phyloP scores from a whole-genome alignment of 2,888 invertebrate genomes.

The Dryobota labecula region DNA sequence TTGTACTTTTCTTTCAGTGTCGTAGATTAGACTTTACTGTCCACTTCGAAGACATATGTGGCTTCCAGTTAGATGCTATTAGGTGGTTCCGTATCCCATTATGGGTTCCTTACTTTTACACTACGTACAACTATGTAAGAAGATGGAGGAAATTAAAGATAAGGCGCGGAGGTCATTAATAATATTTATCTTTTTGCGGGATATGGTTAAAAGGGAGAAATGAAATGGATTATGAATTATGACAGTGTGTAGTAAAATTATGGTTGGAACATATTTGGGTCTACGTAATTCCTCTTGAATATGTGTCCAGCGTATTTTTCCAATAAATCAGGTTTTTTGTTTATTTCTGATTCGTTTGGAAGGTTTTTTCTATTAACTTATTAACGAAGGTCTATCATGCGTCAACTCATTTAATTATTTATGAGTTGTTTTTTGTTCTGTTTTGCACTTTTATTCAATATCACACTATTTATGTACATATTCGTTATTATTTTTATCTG shows the following conservation, averaged over 20 bases:
- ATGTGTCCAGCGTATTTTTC: no score
- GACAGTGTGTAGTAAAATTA: not conserved
- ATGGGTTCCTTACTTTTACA: constrained; percentile 2
- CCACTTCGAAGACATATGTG: constrained; percentile 45
- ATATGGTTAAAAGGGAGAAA: constrained; percentile 5
- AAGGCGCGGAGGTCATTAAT: constrained; percentile 18
- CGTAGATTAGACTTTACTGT: constrained; percentile 57
- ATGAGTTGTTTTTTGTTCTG: no score
- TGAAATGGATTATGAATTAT: not conserved
- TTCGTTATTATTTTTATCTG: no score
- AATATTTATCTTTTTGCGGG: constrained; percentile 4
- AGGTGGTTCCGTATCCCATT: constrained; percentile 18
- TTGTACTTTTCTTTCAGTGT: constrained; percentile 27
- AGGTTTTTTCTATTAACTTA: no score
- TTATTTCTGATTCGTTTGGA: no score
- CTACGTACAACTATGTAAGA: constrained; percentile 9
- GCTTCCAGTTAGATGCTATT: constrained; percentile 38
- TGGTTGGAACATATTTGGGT: not conserved
- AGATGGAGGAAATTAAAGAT: constrained; percentile 13
- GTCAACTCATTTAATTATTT: no score
- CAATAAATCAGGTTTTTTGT: no score
- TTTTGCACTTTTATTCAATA: no score
- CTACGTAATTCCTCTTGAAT: no score
- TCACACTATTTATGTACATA: no score
- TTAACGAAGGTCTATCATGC: no score